Conservation (phyloP, 2,888 invertebrate species). For the Orthonevra nobilis region DNA sequence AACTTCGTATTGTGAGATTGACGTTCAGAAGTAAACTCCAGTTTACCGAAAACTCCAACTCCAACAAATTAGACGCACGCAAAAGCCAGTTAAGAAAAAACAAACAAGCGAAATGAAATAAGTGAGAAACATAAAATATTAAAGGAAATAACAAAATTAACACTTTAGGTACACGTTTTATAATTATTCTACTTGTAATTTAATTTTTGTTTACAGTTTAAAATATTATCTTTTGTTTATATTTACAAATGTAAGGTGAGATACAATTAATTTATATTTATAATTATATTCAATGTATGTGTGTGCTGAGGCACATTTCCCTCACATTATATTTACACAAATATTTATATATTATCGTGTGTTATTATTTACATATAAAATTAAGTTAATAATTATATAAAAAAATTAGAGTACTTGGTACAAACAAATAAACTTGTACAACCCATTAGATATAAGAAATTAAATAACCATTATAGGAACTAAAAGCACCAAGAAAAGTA, state of each 20-base stretch:
- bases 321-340: slow-evolving; percentile 29
- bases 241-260: slow-evolving; percentile 30
- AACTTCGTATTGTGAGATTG: no score
- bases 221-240: slow-evolving; percentile 11
- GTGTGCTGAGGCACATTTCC: neutral
- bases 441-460: slow-evolving; percentile 37
- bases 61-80: no score
- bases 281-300: slow-evolving; percentile 5
- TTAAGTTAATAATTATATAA: neutral
- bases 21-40: no score
- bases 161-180: slow-evolving; percentile 64
- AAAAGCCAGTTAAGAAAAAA: slow-evolving; percentile 8
- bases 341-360: slow-evolving; percentile 6
- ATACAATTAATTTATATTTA: slow-evolving; percentile 27
- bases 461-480: slow-evolving; percentile 59
- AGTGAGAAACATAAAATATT: no score
- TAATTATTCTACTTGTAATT: slow-evolving; percentile 53
- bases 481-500: slow-evolving; percentile 64
- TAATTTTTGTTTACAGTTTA: slow-evolving; percentile 31
- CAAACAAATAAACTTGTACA: slow-evolving; percentile 52
- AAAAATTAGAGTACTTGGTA: slow-evolving; percentile 41
- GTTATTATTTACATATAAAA: slow-evolving; percentile 23
- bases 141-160: slow-evolving; percentile 44
- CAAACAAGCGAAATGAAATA: neutral
- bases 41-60: no score